phyloP scores from a whole-genome alignment of 2,888 invertebrate species.

The Pandemis cinnamomeana region DNA sequence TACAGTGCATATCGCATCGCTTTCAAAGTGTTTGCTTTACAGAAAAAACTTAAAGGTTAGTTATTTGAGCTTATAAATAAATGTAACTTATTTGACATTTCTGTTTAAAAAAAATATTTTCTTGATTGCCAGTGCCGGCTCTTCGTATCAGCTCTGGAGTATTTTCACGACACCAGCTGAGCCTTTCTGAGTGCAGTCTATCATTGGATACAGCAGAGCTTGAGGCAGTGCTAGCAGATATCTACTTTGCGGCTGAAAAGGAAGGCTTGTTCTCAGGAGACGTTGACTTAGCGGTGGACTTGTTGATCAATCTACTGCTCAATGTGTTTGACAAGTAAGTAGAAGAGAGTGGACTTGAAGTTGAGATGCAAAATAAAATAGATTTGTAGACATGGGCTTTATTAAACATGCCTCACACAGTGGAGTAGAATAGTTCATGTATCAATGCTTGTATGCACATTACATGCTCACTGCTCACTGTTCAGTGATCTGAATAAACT shows the following conservation, averaged over 20 bases:
- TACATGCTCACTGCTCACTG: too few species aligned
- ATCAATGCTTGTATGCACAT: too few species aligned
- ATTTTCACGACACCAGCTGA: conserved; percentile 88
- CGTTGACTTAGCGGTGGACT: conserved; percentile 86
- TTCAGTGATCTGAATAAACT: too few species aligned
- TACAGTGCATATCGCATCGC: conserved; percentile 91
- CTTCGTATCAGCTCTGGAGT: conserved; percentile 87
- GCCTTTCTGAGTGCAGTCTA: conserved; percentile 87
- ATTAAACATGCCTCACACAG: not conserved
- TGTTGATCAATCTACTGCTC: conserved; percentile 86
- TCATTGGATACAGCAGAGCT: conserved; percentile 87
- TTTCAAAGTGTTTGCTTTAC: conserved; percentile 84
- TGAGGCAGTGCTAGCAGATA: conserved; percentile 89
- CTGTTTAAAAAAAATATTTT: conserved; percentile 15
- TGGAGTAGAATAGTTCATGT: too few species aligned
- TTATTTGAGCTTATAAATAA: not conserved
- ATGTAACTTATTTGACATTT: not conserved
- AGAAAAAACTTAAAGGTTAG: conserved; percentile 85
- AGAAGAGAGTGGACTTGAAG: not conserved
- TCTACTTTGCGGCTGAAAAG: conserved; percentile 89
- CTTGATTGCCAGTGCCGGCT: conserved; percentile 68
- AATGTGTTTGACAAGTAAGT: conserved; percentile 88
- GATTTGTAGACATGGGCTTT: not conserved
- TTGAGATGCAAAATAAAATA: not conserved
- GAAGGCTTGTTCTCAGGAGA: conserved; percentile 86